These are phyloP conservation scores for Bubalus kerabau DNA, from an alignment of 2,113 vertebrate species.

Conservation along the genomic window DNA sequence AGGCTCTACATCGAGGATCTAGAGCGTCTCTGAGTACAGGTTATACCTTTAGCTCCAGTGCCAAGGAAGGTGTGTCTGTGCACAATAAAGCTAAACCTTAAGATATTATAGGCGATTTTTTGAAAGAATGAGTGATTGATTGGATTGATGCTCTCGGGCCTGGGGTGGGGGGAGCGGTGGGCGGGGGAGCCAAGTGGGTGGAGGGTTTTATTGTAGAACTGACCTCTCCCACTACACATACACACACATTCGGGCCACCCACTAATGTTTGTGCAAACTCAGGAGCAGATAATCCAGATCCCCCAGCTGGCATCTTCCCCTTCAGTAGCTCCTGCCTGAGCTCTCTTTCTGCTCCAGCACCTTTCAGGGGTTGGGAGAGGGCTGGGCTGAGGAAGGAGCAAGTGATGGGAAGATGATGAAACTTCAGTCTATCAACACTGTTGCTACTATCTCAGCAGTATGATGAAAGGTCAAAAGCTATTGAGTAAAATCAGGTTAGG, in stretches of 20 bases:
- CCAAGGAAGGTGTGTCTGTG: background rate
- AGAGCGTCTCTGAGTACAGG: background rate
- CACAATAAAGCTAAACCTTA: background rate
- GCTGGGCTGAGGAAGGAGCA: background rate
- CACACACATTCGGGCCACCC: background rate
- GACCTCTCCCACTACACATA: background rate
- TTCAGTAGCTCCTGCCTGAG: background rate
- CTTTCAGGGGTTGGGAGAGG: background rate
- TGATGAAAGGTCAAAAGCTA: background rate
- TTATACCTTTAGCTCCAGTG: background rate
- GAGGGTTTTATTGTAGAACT: background rate
- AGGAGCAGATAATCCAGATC: background rate
- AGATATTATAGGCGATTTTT: background rate
- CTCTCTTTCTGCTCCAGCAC: background rate
- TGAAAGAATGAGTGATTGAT: background rate
- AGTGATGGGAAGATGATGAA: background rate
- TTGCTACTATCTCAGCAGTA: background rate
- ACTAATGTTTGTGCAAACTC: background rate
- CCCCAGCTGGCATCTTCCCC: background rate
- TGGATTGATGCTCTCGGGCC: background rate
- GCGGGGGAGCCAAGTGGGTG: background rate
- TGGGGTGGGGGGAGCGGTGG: no score
- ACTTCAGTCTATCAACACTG: background rate
- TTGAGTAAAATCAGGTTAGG: background rate
- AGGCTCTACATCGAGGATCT: background rate